Evolutionary conservation across 2,113 vertebrate species (phyloP), one percentile per base, ranked within the genome.

Genomic region (Nothocercus nigrocapillus): DNA sequence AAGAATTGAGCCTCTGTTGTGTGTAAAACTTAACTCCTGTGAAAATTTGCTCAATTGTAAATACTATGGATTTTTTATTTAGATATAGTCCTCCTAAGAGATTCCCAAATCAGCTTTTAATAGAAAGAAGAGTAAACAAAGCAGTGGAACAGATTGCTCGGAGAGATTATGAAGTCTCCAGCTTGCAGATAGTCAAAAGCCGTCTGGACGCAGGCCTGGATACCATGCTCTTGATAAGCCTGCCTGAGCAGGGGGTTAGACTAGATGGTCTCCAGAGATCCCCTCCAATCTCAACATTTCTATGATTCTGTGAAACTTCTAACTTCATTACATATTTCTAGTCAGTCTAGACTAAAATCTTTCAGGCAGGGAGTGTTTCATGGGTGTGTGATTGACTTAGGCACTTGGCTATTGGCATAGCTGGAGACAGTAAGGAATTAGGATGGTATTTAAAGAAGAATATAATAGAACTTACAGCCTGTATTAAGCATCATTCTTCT

Each of bases 31-130:
- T n/a, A 93, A 44, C 9, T 61, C 13, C 28, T 44, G 4, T 40
- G 21, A 81, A 80, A 70, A 88, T 63, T 36, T 63, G 1, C 5
- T 54, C 1, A 27, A 9, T 32, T 5, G 32, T 12, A 38, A 2
- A 2, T 7, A 69, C 0, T 1, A 2, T 5, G 5, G 2, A 2
- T 34, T 47, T 36, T 7, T 47, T 8, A 3, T 70, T 58, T 44
- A 36, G 24, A 66, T 27, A 53, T 38, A 42, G 24, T 3, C 2
- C 4, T 19, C 1, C 49, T 58, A 32, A 89, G 13, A 67, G 4
- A 4, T 63, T 0, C 5, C 2, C 56, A 5, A 51, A 53, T 45
- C 10, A 64, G 19, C 4, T 62, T 54, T 3, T 32, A n/a, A 17
- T 4, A 4, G 12, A 81, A 67, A 78, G 4, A 54, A 79, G 6